phyloP scores from a whole-genome alignment of 2,797 vertebrate genomes.

The Netta rufina region DNA sequence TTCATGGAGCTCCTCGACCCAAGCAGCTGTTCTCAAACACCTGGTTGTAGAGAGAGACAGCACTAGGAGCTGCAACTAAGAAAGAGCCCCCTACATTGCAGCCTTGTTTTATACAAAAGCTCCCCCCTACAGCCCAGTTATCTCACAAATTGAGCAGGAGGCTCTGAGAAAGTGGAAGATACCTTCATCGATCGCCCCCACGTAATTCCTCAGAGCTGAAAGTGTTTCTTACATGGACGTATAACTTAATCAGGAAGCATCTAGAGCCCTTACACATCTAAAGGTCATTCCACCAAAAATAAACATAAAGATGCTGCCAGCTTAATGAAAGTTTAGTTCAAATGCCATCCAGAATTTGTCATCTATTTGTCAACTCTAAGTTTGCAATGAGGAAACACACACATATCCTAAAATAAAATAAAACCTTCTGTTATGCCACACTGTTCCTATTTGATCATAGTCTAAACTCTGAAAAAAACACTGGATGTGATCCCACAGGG shows the following conservation, averaged over 20 bases:
- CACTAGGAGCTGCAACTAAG: background rate
- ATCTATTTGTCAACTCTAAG: conserved; percentile 49
- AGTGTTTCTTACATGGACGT: background rate
- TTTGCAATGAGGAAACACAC: conserved; percentile 19
- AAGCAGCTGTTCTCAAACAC: background rate
- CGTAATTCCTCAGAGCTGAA: background rate
- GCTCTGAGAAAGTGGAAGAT: background rate
- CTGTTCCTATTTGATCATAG: background rate
- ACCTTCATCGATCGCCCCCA: background rate
- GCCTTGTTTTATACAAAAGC: background rate
- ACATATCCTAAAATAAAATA: background rate
- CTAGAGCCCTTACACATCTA: conserved; percentile 10
- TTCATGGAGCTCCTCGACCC: background rate
- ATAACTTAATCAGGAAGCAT: conserved; percentile 43
- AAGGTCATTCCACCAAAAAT: conserved; percentile 69
- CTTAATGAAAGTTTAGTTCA: conserved; percentile 57
- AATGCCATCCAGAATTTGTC: conserved; percentile 62
- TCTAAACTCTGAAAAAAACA: background rate
- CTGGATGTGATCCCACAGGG: conserved; percentile 8
- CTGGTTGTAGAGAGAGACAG: background rate
- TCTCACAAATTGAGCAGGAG: background rate
- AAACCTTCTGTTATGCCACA: background rate
- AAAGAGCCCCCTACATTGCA: background rate
- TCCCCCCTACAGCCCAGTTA: background rate
- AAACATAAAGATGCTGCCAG: conserved; percentile 53